Conservation (phyloP, 2,113 vertebrate genomes). For the Pelecanus crispus region DNA sequence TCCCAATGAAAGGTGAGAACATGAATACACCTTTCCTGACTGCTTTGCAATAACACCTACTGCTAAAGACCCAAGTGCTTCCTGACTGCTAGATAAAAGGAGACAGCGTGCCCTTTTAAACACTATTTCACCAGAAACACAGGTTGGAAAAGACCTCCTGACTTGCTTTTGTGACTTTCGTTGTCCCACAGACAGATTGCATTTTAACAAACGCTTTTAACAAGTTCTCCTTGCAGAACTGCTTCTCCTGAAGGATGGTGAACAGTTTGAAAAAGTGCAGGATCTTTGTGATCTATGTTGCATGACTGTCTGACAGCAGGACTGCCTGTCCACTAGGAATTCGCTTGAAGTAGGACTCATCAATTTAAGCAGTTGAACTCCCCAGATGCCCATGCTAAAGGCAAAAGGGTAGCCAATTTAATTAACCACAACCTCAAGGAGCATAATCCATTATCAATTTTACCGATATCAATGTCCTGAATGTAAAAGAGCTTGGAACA, state of each 20-base stretch:
- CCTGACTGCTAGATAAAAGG: background rate
- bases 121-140: background rate
- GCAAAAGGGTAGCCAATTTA: constrained; percentile 63
- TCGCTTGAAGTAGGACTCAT: constrained; percentile 55
- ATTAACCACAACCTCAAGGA: constrained; percentile 62
- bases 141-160: background rate
- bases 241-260: background rate
- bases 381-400: constrained; percentile 31
- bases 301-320: constrained; percentile 26
- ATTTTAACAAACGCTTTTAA: constrained; percentile 3
- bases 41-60: background rate
- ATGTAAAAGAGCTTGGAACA: constrained; percentile 20
- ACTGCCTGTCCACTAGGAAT: constrained; percentile 36
- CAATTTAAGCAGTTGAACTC: constrained; percentile 4
- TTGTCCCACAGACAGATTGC: background rate
- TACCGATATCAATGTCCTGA: constrained; percentile 23
- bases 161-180: background rate
- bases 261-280: constrained; percentile 20
- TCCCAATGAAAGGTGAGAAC: background rate
- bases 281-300: constrained; percentile 16
- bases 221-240: background rate
- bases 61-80: background rate
- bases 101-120: background rate
- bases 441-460: constrained; percentile 62
- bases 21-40: background rate